Evolutionary conservation across 2,888 invertebrate genomes (phyloP).

Genomic region (Charanyca ferruginea): DNA sequence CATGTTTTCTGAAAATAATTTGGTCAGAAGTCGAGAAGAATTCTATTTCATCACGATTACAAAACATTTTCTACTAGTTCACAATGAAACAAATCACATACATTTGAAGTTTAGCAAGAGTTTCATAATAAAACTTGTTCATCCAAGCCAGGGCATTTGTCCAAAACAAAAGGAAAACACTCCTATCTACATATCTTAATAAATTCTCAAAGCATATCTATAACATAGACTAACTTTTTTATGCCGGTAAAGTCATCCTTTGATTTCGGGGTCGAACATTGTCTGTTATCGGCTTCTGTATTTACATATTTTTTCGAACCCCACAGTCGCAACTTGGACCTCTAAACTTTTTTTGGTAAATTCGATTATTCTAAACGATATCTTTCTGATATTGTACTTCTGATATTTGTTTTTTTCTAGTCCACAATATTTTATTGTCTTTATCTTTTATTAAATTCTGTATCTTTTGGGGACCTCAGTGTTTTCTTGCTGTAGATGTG

Average conservation of each 20-base stretch:
- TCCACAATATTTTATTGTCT: slow-evolving; percentile 74
- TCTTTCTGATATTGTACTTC: slow-evolving; percentile 73
- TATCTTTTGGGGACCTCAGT: slow-evolving; percentile 48
- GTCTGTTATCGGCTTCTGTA: slow-evolving; percentile 73
- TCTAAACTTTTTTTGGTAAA: slow-evolving; percentile 72
- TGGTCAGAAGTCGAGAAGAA: neutral
- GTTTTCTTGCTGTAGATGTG: slow-evolving; percentile 63
- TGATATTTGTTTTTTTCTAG: slow-evolving; percentile 78
- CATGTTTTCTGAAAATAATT: slow-evolving; percentile 18
- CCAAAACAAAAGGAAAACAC: slow-evolving; percentile 48
- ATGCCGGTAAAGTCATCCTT: slow-evolving; percentile 59
- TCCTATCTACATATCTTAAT: slow-evolving; percentile 53
- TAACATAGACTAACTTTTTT: slow-evolving; percentile 62
- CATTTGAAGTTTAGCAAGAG: slow-evolving; percentile 38
- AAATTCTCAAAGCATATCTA: slow-evolving; percentile 52
- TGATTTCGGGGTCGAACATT: slow-evolving; percentile 65
- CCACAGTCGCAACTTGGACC: slow-evolving; percentile 54
- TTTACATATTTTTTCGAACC: slow-evolving; percentile 77
- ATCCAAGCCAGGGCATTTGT: slow-evolving; percentile 37
- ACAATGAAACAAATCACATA: slow-evolving; percentile 6
- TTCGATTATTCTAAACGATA: slow-evolving; percentile 80
- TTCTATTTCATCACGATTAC: slow-evolving; percentile 6
- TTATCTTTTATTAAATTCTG: slow-evolving; percentile 75
- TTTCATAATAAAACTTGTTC: slow-evolving; percentile 59
- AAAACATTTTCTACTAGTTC: slow-evolving; percentile 20